Evolutionary conservation across 1,140 invertebrate species (phyloP).

Genomic region (Sitophilus oryzae): DNA sequence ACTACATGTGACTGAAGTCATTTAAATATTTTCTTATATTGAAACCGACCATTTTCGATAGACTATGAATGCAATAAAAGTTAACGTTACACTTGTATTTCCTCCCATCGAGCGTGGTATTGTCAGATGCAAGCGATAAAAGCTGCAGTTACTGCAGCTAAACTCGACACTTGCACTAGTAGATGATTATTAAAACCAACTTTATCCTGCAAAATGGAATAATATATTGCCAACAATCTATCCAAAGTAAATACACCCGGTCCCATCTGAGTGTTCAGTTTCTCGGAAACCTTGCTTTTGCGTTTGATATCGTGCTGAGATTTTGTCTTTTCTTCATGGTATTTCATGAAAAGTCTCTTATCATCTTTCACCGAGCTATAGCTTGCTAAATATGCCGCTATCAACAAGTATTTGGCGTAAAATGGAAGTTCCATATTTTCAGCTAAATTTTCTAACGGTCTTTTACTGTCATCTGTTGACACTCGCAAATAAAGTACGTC

Average conservation of each 20-base stretch:
- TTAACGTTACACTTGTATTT: slow-evolving; percentile 70
- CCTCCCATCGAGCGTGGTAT: slow-evolving; percentile 56
- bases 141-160: slow-evolving; percentile 73
- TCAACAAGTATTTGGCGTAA: slow-evolving; percentile 82
- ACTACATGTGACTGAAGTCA: slow-evolving; percentile 52
- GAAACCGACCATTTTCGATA: slow-evolving; percentile 66
- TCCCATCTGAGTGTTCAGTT: slow-evolving; percentile 57
- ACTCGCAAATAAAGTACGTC: slow-evolving; percentile 74
- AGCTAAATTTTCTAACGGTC: slow-evolving; percentile 43
- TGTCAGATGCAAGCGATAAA: slow-evolving; percentile 55
- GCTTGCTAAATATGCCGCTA: slow-evolving; percentile 85
- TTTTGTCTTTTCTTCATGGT: slow-evolving; percentile 58
- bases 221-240: slow-evolving; percentile 84
- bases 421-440: slow-evolving; percentile 78
- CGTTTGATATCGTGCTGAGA: slow-evolving; percentile 50
- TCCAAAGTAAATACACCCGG: slow-evolving; percentile 79
- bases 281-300: slow-evolving; percentile 50
- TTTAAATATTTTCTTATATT: slow-evolving; percentile 69
- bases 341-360: slow-evolving; percentile 73
- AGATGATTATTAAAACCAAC: slow-evolving; percentile 79
- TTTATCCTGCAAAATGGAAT: slow-evolving; percentile 78
- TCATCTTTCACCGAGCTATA: slow-evolving; percentile 84
- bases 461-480: slow-evolving; percentile 27
- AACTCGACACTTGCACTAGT: slow-evolving; percentile 68
- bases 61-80: slow-evolving; percentile 61